Evolutionary conservation across 2,113 vertebrate species (phyloP), one percentile per base, ranked within the genome.

Genomic region (Loxodonta africana): DNA sequence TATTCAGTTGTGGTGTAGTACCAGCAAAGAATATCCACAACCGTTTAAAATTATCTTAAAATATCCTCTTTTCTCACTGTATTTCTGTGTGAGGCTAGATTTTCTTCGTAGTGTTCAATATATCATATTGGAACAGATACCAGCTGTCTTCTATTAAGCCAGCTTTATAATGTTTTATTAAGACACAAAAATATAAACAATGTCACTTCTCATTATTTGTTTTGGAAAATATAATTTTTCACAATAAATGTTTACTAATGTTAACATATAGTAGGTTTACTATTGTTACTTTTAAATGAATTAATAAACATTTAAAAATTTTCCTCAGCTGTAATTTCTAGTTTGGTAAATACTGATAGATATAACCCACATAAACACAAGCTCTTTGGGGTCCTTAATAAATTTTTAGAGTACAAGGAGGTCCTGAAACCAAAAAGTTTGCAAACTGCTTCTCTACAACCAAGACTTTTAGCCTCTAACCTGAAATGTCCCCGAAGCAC

Each of bases 401-500:
- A 28, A 90, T 69, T 95, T 69, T 88, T 51, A 95, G 57, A 81
- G 63, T 37, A 69, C 44, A 80, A 94, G 11, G 33, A 92, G 14
- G 9, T 65, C 63, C 37, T 80, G 30, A 91, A 97, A 88, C 67
- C 60, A 78, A 81, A 95, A 80, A 12, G 48, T 84, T 51, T 73
- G 63, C 91, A 20, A 96, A 95, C 28, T 4, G 91, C 21, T 94
- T 94, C 51, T 90, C 37, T 74, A 93, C 20, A 96, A 77, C 5
- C 51, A 93, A 82, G 46, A 3, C 28, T 86, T 97, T 96, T 71
- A 60, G 95, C 62, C 88, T 96, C 99, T 98, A 97, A 99, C 99
- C 99, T 99, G 99, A 98, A 99, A 99, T 26, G 99, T 99, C 76
- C 99, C 99, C 26, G 99, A 99, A 0, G 99, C 99, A 98, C 99